Percentiles rank a stretch among this genome's conserved stretches.
Conservation (phyloP, 2,888 invertebrate species). For the Coelopa pilipes region DNA sequence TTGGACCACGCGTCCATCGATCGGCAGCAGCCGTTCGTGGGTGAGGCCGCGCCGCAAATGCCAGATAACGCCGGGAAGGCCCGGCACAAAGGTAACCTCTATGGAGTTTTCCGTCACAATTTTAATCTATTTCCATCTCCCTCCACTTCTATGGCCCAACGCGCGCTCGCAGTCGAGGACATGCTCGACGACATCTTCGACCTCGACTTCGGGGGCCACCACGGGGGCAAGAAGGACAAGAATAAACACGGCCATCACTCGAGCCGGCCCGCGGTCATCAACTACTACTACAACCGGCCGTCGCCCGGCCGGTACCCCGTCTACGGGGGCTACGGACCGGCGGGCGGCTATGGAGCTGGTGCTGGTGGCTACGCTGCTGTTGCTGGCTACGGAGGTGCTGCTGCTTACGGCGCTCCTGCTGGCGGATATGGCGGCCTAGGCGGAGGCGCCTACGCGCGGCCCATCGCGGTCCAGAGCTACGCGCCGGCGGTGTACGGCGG, state of each 20-base stretch:
- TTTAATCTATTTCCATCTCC: slow-evolving; percentile 42
- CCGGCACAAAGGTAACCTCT: slow-evolving; percentile 62
- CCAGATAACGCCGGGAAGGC: slow-evolving; percentile 47
- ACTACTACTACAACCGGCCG: slow-evolving; percentile 49
- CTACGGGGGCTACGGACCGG: slow-evolving; percentile 33
- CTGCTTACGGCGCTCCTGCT: slow-evolving; percentile 48
- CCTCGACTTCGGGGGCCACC: slow-evolving; percentile 30
- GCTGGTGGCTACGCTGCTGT: slow-evolving; percentile 39
- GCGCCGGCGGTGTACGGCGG: slow-evolving; percentile 41
- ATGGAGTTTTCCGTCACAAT: slow-evolving; percentile 53
- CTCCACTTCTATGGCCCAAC: slow-evolving; percentile 17
- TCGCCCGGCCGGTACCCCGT: slow-evolving; percentile 13
- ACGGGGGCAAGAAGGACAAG: slow-evolving; percentile 34
- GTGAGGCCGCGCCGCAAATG: slow-evolving; percentile 54
- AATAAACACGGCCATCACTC: slow-evolving; percentile 31
- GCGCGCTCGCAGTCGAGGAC: slow-evolving; percentile 39
- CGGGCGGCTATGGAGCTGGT: slow-evolving; percentile 21
- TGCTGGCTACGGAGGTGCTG: slow-evolving; percentile 35
- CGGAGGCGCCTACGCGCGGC: too few relatives aligned
- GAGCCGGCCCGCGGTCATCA: slow-evolving; percentile 50
- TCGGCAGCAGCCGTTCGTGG: slow-evolving; percentile 34
- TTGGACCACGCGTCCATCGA: neutral
- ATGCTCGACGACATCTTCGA: slow-evolving; percentile 42
- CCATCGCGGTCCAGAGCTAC: too few relatives aligned
- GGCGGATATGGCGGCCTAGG: slow-evolving; percentile 24